Evolutionary conservation across 2,113 vertebrate species (phyloP).

Genomic region (Psittacula cyanocephala): DNA sequence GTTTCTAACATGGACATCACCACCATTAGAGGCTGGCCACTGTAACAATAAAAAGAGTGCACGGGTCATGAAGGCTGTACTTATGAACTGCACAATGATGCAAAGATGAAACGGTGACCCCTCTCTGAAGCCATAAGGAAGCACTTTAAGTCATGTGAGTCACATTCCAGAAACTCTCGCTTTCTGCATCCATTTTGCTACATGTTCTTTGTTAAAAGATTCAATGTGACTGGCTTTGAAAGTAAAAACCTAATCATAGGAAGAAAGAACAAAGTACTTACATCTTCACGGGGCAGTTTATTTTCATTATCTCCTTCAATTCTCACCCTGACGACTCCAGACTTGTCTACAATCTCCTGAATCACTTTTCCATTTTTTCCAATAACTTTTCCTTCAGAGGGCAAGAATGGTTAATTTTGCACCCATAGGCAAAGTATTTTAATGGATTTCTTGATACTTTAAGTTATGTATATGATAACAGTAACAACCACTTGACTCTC

Average conservation of each 20-base stretch:
- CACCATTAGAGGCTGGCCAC: not conserved
- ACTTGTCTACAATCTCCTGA: conserved; percentile 88
- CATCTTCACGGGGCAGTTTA: conserved; percentile 84
- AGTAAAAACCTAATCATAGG: not conserved
- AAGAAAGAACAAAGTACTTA: conserved; percentile 61
- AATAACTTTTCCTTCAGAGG: conserved; percentile 85
- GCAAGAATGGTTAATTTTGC: conserved; percentile 57
- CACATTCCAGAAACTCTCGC: not conserved
- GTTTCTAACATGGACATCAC: not conserved
- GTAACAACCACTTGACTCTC: not conserved
- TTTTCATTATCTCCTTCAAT: conserved; percentile 88
- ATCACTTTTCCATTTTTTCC: conserved; percentile 89
- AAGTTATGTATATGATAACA: not conserved
- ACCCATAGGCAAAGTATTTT: not conserved
- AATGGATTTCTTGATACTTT: not conserved
- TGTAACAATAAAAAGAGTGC: too few relatives aligned
- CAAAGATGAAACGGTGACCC: not conserved
- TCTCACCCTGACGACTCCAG: conserved; percentile 85
- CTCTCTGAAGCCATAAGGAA: not conserved
- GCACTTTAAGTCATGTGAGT: not conserved
- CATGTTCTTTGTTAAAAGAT: not conserved
- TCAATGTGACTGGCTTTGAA: not conserved
- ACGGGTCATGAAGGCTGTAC: fast-evolving
- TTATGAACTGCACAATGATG: not conserved
- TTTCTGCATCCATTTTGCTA: not conserved